phyloP scores from a whole-genome alignment of 2,113 vertebrate species.

The Jaculus jaculus region DNA sequence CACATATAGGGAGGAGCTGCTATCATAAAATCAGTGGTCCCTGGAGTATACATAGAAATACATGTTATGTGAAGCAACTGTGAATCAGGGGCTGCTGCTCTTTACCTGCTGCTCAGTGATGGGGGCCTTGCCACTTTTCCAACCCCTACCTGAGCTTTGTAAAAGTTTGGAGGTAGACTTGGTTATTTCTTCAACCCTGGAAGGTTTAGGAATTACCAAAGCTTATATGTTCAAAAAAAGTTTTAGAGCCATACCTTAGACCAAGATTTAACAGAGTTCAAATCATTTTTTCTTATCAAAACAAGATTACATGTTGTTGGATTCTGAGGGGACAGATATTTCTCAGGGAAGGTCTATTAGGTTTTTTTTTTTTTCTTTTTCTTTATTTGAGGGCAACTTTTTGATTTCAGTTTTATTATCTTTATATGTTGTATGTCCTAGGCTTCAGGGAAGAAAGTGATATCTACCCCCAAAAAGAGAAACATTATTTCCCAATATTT shows the following conservation, averaged over 20 bases:
- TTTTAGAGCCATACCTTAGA: not conserved
- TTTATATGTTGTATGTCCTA: not conserved
- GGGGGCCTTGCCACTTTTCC: not conserved
- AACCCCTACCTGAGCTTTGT: not conserved
- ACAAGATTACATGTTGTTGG: not conserved
- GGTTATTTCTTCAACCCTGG: conserved; percentile 18
- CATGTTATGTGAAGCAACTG: not conserved
- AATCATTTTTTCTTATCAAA: conserved; percentile 38
- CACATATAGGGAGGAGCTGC: not conserved
- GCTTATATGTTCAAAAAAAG: not conserved
- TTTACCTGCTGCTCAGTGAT: not conserved
- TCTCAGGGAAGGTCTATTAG: conserved; percentile 15
- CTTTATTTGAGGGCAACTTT: not conserved
- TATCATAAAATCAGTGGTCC: not conserved
- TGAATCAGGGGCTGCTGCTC: not conserved
- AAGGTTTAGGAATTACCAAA: not conserved
- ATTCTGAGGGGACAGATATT: not conserved
- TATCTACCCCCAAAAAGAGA: not conserved
- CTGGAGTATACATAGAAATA: not conserved
- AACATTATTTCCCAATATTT: conserved; percentile 29
- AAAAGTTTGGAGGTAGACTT: not conserved
- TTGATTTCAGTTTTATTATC: conserved; percentile 37
- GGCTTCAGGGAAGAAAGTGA: not conserved
- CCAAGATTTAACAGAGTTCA: not conserved
- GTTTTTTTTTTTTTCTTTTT: fast-evolving